Evolutionary conservation across 1,140 invertebrate genomes (phyloP), one percentile per base, ranked within the genome.

Genomic region (Drosophila suzukii): DNA sequence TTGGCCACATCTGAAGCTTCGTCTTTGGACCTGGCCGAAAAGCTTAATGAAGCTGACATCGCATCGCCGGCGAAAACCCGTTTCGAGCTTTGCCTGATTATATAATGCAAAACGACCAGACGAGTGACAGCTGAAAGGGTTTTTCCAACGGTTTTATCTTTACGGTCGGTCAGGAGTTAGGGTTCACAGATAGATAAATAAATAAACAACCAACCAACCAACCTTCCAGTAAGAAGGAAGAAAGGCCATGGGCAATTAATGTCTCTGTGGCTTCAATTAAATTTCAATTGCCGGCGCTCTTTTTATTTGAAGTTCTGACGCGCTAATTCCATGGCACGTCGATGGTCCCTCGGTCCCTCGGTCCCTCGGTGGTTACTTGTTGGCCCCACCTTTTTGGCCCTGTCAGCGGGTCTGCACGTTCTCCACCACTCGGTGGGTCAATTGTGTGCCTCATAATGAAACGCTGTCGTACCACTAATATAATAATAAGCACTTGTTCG

Each of bases 401-500:
- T 53, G 63, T 32, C 50, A 20, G 63, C 46, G 58, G 30, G 60
- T 57, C 72, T 75, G 55, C 74, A 77, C 74, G 63, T 76, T 70
- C 73, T 32, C 71, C 65, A 75, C 74, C 71, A 67, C 46, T 65
- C 50, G 61, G 51, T 62, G 76, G 81, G 77, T 85, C 81, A 85
- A 77, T 81, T 77, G 77, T 81, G 34, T 55, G 81, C 63, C 81
- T 75, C 67, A 75, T 82, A 82, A 77, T 77, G 75, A 77, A 77
- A 77, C 59, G 79, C 79, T 84, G 72, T 85, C 74, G 74, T 67
- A 78, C 54, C 65, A 72, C 75, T 88, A 86, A 88, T 86, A 88
- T 76, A 86, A 88, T 83, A 88, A 88, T 88, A 88, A 83, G 75
- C 79, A 79, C 79, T 88, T 88, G 66, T 73, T 15, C 65, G 32